These are phyloP conservation scores for Ptilodon capucinus DNA, from an alignment of 2,888 invertebrate genomes.

Conservation along the genomic window DNA sequence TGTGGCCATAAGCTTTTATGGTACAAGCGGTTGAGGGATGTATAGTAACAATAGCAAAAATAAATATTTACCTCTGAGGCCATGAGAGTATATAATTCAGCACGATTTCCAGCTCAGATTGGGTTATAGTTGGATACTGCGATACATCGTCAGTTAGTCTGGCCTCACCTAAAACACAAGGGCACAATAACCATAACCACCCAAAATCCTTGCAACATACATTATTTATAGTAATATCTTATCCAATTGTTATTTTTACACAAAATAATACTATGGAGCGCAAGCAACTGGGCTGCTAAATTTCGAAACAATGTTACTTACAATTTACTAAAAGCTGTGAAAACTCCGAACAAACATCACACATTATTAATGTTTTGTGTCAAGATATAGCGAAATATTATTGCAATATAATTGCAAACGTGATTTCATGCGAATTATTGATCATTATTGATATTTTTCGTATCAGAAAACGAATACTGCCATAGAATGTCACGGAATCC, in stretches of 20 bases:
- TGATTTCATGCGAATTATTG: slow-evolving; percentile 62
- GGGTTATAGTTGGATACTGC: slow-evolving; percentile 88
- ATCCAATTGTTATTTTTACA: slow-evolving; percentile 19
- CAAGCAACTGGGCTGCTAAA: slow-evolving; percentile 52
- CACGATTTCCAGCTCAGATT: slow-evolving; percentile 91
- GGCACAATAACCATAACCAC: slow-evolving; percentile 9
- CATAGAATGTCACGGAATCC: slow-evolving; percentile 75
- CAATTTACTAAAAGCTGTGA: slow-evolving; percentile 91
- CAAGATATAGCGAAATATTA: slow-evolving; percentile 67
- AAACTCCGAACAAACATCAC: slow-evolving; percentile 97
- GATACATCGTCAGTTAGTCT: slow-evolving; percentile 90
- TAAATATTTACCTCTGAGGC: slow-evolving; percentile 88
- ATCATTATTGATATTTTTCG: slow-evolving; percentile 79
- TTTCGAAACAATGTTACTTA: slow-evolving; percentile 80
- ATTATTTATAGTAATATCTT: slow-evolving; percentile 1
- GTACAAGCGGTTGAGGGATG: not conserved
- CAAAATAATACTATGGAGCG: slow-evolving; percentile 33
- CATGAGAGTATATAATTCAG: slow-evolving; percentile 93
- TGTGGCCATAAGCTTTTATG: not conserved
- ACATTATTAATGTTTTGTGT: slow-evolving; percentile 85
- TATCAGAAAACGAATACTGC: slow-evolving; percentile 76
- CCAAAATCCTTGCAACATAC: slow-evolving; percentile 7
- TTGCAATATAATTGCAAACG: slow-evolving; percentile 68
- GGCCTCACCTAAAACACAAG: slow-evolving; percentile 86
- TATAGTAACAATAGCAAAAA: no score